These are phyloP conservation scores for Agrotis segetum DNA, from an alignment of 2,888 invertebrate species.

Conservation along the genomic window DNA sequence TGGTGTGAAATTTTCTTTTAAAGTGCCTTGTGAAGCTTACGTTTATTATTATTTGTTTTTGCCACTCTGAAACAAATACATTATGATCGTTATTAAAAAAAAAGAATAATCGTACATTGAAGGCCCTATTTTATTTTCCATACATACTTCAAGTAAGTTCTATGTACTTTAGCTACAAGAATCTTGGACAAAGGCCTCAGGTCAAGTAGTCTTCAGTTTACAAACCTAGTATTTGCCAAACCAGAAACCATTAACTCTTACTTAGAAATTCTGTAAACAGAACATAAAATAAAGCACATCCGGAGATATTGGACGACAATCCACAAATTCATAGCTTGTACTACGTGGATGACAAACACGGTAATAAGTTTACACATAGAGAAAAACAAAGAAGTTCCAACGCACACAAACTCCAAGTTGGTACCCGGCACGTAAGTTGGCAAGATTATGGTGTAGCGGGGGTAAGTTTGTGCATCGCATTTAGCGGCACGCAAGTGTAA, in stretches of 20 bases:
- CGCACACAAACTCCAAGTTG: too few relatives aligned
- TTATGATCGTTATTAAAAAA: too few relatives aligned
- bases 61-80: neutral
- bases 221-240: neutral
- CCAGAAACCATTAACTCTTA: neutral
- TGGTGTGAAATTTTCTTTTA: constrained; percentile 56
- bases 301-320: constrained; percentile 28
- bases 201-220: too few relatives aligned
- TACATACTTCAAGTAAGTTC: too few relatives aligned
- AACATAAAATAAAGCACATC: constrained; percentile 29
- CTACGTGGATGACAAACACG: constrained; percentile 20
- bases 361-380: neutral
- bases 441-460: too few relatives aligned
- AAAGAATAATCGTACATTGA: too few relatives aligned
- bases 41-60: constrained; percentile 39
- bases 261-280: constrained; percentile 21
- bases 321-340: constrained; percentile 48
- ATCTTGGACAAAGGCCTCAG: too few relatives aligned
- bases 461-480: too few relatives aligned
- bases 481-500: too few relatives aligned
- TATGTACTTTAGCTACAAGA: too few relatives aligned
- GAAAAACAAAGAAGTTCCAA: neutral
- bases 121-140: too few relatives aligned
- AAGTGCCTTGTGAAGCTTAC: constrained; percentile 31
- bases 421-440: too few relatives aligned